These are phyloP conservation scores for Tetrao urogallus DNA, from an alignment of 2,113 vertebrate species.

Conservation along the genomic window DNA sequence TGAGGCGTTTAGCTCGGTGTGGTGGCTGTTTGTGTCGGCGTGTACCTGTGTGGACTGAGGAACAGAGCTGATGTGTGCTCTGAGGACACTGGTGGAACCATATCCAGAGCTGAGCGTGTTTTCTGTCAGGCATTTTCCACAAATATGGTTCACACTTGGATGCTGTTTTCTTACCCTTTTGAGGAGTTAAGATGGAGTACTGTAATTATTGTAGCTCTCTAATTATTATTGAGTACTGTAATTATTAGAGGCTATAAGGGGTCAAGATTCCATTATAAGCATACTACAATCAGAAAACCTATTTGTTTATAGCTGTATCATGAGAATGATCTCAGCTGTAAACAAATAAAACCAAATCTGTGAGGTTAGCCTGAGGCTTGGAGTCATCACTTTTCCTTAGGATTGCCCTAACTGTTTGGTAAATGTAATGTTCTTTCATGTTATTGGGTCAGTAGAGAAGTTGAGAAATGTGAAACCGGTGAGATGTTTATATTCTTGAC, in stretches of 20 bases:
- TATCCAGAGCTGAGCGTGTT: neutral
- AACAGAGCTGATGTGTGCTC: neutral
- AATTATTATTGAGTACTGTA: neutral
- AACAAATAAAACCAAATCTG: slow-evolving; percentile 19
- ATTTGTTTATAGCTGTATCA: slow-evolving; percentile 32
- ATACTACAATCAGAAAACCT: neutral
- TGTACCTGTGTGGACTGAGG: neutral
- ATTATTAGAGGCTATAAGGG: slow-evolving; percentile 11
- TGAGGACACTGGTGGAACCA: neutral
- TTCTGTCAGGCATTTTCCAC: neutral
- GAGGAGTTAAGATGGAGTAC: neutral
- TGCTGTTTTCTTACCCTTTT: neutral
- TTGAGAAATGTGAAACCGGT: slow-evolving; percentile 48
- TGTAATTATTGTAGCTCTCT: neutral
- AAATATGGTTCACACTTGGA: neutral
- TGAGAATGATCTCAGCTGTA: slow-evolving; percentile 16
- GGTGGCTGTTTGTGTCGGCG: neutral
- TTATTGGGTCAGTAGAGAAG: slow-evolving; percentile 25
- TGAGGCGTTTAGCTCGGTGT: neutral
- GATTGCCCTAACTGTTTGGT: slow-evolving; percentile 43
- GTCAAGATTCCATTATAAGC: slow-evolving; percentile 25
- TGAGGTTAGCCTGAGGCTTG: neutral
- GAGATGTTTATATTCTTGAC: slow-evolving; percentile 14
- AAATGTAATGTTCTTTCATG: slow-evolving; percentile 54
- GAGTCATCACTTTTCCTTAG: neutral